These are phyloP conservation scores for Thermophis baileyi DNA, from an alignment of 2,113 vertebrate genomes.

Conservation along the genomic window DNA sequence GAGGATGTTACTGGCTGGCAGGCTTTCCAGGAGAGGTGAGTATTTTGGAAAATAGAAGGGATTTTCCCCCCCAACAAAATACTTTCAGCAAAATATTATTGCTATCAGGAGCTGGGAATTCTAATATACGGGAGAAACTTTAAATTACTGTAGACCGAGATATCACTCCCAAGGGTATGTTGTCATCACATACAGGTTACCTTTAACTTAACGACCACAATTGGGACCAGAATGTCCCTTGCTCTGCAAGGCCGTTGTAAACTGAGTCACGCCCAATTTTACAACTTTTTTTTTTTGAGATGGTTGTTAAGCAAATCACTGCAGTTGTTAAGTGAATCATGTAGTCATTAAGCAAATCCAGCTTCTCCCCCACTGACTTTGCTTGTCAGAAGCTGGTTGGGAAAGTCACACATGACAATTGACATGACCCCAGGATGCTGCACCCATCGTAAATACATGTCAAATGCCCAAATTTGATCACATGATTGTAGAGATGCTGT, in stretches of 20 bases:
- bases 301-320: background rate
- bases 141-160: background rate
- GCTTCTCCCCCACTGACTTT: background rate
- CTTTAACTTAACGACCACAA: background rate
- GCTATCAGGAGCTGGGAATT: background rate
- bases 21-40: conserved; percentile 91
- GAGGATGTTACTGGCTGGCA: conserved; percentile 86
- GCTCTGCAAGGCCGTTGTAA: background rate
- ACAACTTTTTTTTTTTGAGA: background rate
- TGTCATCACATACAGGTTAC: background rate
- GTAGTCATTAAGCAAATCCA: background rate
- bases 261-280: background rate
- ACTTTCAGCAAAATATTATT: background rate
- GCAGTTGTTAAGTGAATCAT: background rate
- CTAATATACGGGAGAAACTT: background rate
- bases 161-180: background rate
- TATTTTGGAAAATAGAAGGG: background rate
- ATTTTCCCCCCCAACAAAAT: background rate
- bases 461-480: background rate
- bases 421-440: background rate
- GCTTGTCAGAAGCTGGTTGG: background rate
- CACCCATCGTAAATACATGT: background rate
- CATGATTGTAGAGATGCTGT: background rate
- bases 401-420: background rate
- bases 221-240: background rate